phyloP scores from a whole-genome alignment of 2,888 invertebrate species.

The Lacanobia wlatinum region DNA sequence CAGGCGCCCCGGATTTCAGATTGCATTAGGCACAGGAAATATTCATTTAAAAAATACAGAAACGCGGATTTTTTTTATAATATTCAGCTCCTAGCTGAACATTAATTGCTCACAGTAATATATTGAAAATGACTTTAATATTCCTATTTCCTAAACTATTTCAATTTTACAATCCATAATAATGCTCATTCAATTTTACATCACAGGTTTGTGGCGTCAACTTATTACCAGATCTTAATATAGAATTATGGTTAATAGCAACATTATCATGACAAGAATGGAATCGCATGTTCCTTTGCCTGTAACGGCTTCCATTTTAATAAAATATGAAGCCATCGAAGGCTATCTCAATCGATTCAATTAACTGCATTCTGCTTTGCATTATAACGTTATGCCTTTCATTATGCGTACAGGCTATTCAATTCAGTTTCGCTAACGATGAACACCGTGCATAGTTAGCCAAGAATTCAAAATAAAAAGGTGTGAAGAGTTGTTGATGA shows the following conservation, averaged over 20 bases:
- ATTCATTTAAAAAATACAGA: not conserved
- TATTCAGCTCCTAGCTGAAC: not conserved
- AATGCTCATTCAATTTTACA: conserved; percentile 21
- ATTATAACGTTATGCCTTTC: conserved; percentile 48
- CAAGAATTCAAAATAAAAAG: conserved; percentile 57
- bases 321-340: conserved; percentile 47
- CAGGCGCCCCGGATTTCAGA: no score
- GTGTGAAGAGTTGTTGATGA: conserved; percentile 53
- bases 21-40: not conserved
- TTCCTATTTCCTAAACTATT: conserved; percentile 1
- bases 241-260: conserved; percentile 40
- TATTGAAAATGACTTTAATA: conserved; percentile 20
- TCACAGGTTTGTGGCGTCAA: conserved; percentile 10
- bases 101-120: no score
- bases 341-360: conserved; percentile 61
- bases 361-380: conserved; percentile 54
- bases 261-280: conserved; percentile 46
- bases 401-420: conserved; percentile 51
- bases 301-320: conserved; percentile 38
- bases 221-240: conserved; percentile 27
- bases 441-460: conserved; percentile 30
- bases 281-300: conserved; percentile 21
- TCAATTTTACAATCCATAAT: conserved; percentile 29
- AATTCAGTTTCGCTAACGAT: conserved; percentile 57
- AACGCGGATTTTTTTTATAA: not conserved